phyloP scores from a whole-genome alignment of 2,113 vertebrate species.

The Notiomystis cincta region DNA sequence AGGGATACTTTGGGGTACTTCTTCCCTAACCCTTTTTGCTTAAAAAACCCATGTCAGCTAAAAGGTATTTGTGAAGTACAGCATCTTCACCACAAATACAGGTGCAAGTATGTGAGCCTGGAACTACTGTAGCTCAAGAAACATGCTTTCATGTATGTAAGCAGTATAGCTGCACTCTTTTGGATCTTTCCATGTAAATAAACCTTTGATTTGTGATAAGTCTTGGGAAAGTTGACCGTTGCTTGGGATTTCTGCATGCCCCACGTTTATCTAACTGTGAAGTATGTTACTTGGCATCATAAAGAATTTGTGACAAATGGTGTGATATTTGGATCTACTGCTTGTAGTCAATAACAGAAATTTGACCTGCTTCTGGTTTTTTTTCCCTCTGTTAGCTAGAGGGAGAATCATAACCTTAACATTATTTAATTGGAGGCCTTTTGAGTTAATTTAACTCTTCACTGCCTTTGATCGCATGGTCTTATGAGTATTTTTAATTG shows the following conservation, averaged over 20 bases:
- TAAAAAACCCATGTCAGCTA: accelerated
- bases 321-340: not conserved
- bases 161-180: not conserved
- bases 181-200: not conserved
- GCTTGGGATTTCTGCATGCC: not conserved
- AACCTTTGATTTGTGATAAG: not conserved
- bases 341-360: not conserved
- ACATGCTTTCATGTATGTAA: not conserved
- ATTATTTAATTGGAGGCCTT: slow-evolving; percentile 63
- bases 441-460: slow-evolving; percentile 72
- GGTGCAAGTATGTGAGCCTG: not conserved
- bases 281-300: not conserved
- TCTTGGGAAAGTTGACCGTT: not conserved
- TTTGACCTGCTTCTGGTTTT: not conserved
- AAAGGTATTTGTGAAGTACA: not conserved
- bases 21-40: not conserved
- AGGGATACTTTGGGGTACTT: not conserved
- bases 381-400: not conserved
- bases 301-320: not conserved
- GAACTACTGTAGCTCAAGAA: not conserved
- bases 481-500: slow-evolving; percentile 64
- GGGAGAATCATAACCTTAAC: slow-evolving; percentile 36
- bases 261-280: not conserved
- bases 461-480: slow-evolving; percentile 47
- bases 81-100: not conserved